Conservation (phyloP, 2,888 invertebrate genomes). For the Aspidiotus destructor region DNA sequence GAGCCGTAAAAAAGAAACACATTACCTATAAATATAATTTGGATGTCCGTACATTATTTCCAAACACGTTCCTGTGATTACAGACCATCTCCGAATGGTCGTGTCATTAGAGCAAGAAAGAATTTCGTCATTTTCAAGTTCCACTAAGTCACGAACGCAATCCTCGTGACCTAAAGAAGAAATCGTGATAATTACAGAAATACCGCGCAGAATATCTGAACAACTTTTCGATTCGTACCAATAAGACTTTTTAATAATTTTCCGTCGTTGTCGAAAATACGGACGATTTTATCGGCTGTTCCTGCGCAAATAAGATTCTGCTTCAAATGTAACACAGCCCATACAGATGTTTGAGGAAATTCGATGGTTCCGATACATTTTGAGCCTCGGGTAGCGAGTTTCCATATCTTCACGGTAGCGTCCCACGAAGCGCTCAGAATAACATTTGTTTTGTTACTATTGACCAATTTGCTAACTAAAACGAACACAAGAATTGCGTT, state of each 20-base stretch:
- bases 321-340: conserved; percentile 58
- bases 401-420: conserved; percentile 75
- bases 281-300: conserved; percentile 81
- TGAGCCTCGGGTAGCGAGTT: conserved; percentile 34
- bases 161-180: conserved; percentile 67
- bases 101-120: conserved; percentile 90
- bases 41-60: conserved; percentile 70
- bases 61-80: conserved; percentile 64
- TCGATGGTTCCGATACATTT: conserved; percentile 48
- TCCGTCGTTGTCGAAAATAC: conserved; percentile 57
- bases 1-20: not conserved
- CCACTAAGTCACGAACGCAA: conserved; percentile 73
- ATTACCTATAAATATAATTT: conserved; percentile 73
- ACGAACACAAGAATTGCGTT: not conserved
- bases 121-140: conserved; percentile 60
- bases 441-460: conserved; percentile 46
- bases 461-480: conserved; percentile 47
- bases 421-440: conserved; percentile 90
- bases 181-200: too few species aligned
- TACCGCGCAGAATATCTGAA: not conserved
- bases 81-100: conserved; percentile 69
- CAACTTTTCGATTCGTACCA: conserved; percentile 45
- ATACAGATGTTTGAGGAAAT: conserved; percentile 76
- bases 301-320: conserved; percentile 64
- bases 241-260: conserved; percentile 54